Base-by-base conservation (phyloP, 2,888 invertebrate species). In the Morpho deidamia region DNA sequence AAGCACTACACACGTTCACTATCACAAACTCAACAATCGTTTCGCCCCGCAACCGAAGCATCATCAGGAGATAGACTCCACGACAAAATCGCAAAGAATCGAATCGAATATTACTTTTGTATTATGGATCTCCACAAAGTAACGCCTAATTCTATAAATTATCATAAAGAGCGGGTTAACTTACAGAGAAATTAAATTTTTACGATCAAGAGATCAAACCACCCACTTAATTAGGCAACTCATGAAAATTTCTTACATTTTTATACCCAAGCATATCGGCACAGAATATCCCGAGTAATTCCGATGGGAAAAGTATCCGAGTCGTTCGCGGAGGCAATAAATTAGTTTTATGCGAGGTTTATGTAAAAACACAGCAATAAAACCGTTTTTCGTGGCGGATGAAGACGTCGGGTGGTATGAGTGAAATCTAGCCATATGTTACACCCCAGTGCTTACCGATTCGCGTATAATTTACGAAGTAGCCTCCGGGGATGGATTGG, bases 351-450 rank as follows among this genome's bases (percentile, higher is more conserved):
- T 79, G 76, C 60, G 71, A 66, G 72, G 66, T 76, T 80, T 79
- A 81, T 81, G 81, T 79, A 78, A 81, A 80, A 79, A 77, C 72
- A 78, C 51, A 62, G 76, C 72, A 75, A 81, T 81, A 81, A 81
- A 78, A 78, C 65, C 70, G 70, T 72, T 66, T 55, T 51, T 48
- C 39, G 63, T 59, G 59, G 60, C 60, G 66, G 66, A 77, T 74
- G 70, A 71, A 75, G 74, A 71, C 63, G 70, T 66, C 60, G 58
- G 60, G 41, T 39, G 49, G 49, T n/a, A 37, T 47, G 46, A 48
- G 48, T 32, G 52, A 41, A 45, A 46, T 49, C 51, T 35, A 32
- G 40, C 42, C 38, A 42, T 51, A 35, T 39, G 44, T 47, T 56
- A 44, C 11, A 37, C 37, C 9, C 23, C n/a, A 44, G 32, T 11